Evolutionary conservation across 2,797 vertebrate species (phyloP).

Genomic region (Propithecus perrieri): DNA sequence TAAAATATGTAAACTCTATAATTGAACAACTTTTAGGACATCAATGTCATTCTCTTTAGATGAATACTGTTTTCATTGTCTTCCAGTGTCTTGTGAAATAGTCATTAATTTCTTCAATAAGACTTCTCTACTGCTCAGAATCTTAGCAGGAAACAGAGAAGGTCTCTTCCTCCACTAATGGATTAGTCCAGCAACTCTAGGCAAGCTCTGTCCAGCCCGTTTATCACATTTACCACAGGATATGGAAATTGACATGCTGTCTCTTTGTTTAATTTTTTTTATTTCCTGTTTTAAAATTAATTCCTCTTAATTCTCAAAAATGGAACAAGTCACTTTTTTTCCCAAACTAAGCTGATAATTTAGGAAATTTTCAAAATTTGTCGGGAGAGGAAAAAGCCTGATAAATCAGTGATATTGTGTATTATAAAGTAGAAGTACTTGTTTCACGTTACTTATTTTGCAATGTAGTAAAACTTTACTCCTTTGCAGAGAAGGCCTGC

Average conservation of each 20-base stretch:
- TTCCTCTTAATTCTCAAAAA: conserved; percentile 15
- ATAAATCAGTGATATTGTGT: not conserved
- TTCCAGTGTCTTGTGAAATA: not conserved
- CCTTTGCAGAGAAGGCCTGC: not conserved
- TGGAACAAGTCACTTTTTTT: not conserved
- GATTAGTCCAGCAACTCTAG: not conserved
- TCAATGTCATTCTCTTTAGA: not conserved
- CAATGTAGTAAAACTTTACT: conserved; percentile 5
- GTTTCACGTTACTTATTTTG: not conserved
- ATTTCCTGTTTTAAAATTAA: conserved; percentile 56
- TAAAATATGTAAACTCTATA: not conserved
- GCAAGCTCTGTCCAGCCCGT: not conserved
- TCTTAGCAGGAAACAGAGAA: not conserved
- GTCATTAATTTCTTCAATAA: conserved; percentile 25
- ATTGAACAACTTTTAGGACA: not conserved
- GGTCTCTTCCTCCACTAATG: conserved; percentile 8
- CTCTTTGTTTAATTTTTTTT: conserved; percentile 50
- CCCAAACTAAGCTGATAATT: conserved; percentile 3
- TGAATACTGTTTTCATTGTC: not conserved
- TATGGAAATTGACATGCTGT: not conserved
- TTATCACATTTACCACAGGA: conserved; percentile 16
- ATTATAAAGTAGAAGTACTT: not conserved
- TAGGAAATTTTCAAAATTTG: conserved; percentile 32
- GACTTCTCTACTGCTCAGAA: not conserved
- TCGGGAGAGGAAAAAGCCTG: not conserved